phyloP scores from a whole-genome alignment of 2,113 vertebrate species.

The Solenodon paradoxus region DNA sequence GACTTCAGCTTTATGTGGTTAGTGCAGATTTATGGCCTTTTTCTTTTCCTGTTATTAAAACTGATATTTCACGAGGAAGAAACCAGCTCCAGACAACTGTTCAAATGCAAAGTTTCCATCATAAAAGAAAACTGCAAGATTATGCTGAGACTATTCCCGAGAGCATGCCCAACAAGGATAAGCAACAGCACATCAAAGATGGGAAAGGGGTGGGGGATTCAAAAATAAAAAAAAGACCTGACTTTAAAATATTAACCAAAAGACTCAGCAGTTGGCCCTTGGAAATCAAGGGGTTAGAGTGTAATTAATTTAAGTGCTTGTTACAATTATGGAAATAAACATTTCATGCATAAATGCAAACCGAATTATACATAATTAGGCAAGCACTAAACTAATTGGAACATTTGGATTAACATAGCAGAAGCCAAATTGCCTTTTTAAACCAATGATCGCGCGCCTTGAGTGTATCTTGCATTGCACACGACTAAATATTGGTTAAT shows the following conservation, averaged over 20 bases:
- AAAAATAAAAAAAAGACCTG: slow-evolving; percentile 79
- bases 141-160: slow-evolving; percentile 89
- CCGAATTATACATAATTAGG: slow-evolving; percentile 80
- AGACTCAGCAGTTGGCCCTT: slow-evolving; percentile 91
- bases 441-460: slow-evolving; percentile 1
- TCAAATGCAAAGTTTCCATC: slow-evolving; percentile 96
- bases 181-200: slow-evolving; percentile 95
- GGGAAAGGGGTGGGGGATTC: neutral
- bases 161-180: slow-evolving; percentile 87
- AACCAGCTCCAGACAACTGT: slow-evolving; percentile 93
- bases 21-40: slow-evolving; percentile 92
- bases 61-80: slow-evolving; percentile 93
- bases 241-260: slow-evolving; percentile 91
- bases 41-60: slow-evolving; percentile 95
- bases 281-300: slow-evolving; percentile 85
- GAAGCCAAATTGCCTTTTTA: slow-evolving; percentile 71
- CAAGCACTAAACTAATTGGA: slow-evolving; percentile 80
- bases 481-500: neutral
- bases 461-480: neutral
- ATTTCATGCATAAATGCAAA: slow-evolving; percentile 79
- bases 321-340: slow-evolving; percentile 87
- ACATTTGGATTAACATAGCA: slow-evolving; percentile 68
- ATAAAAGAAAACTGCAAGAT: slow-evolving; percentile 92
- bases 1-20: slow-evolving; percentile 93
- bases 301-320: slow-evolving; percentile 88